Evolutionary conservation across 2,797 vertebrate species (phyloP).

Genomic region (Clarias pachynema): DNA sequence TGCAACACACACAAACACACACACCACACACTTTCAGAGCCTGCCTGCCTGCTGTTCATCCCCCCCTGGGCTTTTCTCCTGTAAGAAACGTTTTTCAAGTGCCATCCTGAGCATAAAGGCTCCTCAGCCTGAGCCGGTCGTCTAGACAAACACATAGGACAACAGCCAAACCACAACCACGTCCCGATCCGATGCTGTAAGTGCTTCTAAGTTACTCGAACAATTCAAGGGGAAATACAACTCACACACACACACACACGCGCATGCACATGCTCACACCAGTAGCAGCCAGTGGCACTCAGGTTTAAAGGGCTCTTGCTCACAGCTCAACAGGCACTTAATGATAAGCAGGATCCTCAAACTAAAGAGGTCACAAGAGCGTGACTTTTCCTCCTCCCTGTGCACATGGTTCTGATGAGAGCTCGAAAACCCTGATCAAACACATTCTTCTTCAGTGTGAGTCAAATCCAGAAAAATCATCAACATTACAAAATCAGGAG

Average conservation of each 20-base stretch:
- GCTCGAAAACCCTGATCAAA: conserved; percentile 7
- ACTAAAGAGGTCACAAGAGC: conserved; percentile 40
- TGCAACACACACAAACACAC: conserved; percentile 42
- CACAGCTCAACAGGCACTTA: conserved; percentile 48
- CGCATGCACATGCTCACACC: background rate
- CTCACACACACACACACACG: background rate
- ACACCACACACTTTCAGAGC: conserved; percentile 58
- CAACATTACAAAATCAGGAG: background rate
- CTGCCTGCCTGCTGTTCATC: conserved; percentile 62
- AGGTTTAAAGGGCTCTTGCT: conserved; percentile 46
- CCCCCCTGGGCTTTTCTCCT: conserved; percentile 36
- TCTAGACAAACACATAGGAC: conserved; percentile 48
- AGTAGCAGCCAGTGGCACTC: conserved; percentile 37
- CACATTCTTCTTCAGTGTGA: background rate
- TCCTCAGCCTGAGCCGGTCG: conserved; percentile 26
- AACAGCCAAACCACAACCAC: conserved; percentile 54
- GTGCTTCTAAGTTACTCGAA: conserved; percentile 34
- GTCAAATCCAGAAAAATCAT: background rate
- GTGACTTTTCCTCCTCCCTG: background rate
- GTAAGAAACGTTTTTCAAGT: conserved; percentile 27
- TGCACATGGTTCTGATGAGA: background rate
- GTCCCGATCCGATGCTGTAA: conserved; percentile 39
- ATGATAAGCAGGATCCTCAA: conserved; percentile 42
- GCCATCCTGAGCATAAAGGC: conserved; percentile 9
- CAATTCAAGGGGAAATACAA: conserved; percentile 33